phyloP scores from a whole-genome alignment of 2,797 vertebrate species.

The Sebastes matsubarae region DNA sequence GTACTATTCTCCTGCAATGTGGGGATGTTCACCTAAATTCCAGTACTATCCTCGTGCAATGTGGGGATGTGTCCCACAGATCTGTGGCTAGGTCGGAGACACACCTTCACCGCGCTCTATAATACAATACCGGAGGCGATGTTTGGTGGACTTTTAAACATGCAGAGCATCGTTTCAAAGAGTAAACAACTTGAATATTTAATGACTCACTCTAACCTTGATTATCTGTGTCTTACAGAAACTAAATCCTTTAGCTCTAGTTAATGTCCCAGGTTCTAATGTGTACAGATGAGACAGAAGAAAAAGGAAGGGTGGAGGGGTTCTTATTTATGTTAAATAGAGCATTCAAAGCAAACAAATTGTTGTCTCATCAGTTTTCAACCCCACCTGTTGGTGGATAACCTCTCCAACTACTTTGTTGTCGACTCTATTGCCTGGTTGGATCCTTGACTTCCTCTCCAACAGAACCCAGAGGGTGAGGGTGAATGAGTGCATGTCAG shows the following conservation, averaged over 20 bases:
- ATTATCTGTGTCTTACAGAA: background rate
- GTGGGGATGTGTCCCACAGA: too few species aligned
- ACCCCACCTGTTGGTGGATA: background rate
- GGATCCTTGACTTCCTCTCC: background rate
- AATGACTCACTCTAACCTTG: background rate
- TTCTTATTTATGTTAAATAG: background rate
- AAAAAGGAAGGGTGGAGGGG: background rate
- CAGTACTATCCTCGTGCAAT: too few species aligned
- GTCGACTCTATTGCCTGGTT: background rate
- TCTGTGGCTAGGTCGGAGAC: too few species aligned
- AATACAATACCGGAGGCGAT: background rate
- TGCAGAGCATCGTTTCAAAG: background rate
- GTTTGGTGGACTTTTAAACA: background rate
- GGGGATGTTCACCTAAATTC: too few species aligned
- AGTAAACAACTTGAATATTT: background rate
- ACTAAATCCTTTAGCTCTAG: background rate
- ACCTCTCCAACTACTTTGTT: background rate
- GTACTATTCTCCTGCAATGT: too few species aligned
- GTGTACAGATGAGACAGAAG: background rate
- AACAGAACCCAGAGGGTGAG: background rate
- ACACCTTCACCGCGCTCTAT: too few species aligned
- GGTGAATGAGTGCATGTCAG: background rate
- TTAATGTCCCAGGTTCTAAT: background rate
- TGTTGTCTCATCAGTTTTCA: background rate
- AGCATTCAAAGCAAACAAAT: background rate